Percentiles rank a stretch among this genome's conserved stretches.
Conservation (phyloP, 2,888 invertebrate genomes). For the Apoda limacodes region DNA sequence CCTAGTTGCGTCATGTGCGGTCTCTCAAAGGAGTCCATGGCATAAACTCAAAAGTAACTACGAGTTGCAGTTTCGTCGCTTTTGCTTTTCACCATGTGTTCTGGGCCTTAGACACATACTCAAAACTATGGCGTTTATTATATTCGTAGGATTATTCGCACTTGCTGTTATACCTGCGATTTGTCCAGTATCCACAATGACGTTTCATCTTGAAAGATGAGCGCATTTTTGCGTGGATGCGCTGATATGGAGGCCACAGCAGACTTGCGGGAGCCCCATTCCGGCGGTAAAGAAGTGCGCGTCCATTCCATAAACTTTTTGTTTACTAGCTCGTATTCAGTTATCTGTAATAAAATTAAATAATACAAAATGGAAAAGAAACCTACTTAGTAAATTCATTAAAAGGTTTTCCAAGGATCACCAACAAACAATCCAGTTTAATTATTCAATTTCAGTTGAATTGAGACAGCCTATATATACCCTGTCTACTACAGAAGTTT, state of each 20-base stretch:
- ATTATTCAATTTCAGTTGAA: no score
- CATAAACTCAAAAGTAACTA: no score
- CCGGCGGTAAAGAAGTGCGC: constrained; percentile 59
- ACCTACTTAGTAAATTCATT: no score
- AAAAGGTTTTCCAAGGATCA: no score
- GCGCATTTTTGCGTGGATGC: constrained; percentile 72
- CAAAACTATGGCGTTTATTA: constrained; percentile 5
- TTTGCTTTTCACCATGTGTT: no score
- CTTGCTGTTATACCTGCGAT: background rate
- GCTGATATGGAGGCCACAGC: constrained; percentile 73
- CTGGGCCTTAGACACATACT: no score
- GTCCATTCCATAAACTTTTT: constrained; percentile 76
- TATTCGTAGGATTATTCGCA: constrained; percentile 4
- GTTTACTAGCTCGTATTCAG: constrained; percentile 78
- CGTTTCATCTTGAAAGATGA: constrained; percentile 80
- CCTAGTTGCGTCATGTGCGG: no score
- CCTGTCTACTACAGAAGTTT: no score
- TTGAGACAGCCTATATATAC: no score
- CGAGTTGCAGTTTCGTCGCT: no score
- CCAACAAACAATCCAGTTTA: no score
- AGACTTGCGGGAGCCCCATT: constrained; percentile 70
- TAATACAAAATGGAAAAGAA: constrained; percentile 18
- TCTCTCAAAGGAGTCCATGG: no score
- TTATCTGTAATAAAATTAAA: constrained; percentile 61
- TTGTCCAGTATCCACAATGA: constrained; percentile 67